A percentile compares a stretch with the other conserved stretches of the same genome.
These are phyloP conservation scores for Tanytarsus gracilentus DNA, from an alignment of 2,888 invertebrate genomes.

Conservation along the genomic window DNA sequence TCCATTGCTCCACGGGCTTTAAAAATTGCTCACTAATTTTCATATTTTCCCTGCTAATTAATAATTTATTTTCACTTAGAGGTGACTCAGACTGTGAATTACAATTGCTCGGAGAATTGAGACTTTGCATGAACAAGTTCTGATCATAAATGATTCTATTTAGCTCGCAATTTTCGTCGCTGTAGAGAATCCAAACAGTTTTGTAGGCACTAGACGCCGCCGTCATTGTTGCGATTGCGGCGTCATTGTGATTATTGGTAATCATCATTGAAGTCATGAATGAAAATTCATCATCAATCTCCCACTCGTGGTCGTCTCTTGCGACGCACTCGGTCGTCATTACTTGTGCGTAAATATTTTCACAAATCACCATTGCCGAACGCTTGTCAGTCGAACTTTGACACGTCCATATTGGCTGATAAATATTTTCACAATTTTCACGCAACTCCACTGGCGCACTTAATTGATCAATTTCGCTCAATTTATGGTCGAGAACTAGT, in stretches of 20 bases:
- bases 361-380: background rate
- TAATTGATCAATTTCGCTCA: background rate
- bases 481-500: too few relatives aligned
- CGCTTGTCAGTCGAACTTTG: constrained; percentile 33
- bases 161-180: constrained; percentile 37
- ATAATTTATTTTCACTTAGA: too few relatives aligned
- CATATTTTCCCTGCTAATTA: too few relatives aligned
- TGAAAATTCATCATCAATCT: constrained; percentile 19
- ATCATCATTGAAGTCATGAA: background rate
- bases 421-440: constrained; percentile 39
- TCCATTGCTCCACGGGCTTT: constrained; percentile 41
- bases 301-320: constrained; percentile 17
- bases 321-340: background rate
- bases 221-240: background rate
- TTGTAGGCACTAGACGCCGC: background rate
- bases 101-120: too few relatives aligned
- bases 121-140: too few relatives aligned
- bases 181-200: constrained; percentile 40
- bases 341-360: constrained; percentile 19
- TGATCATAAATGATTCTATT: constrained; percentile 39
- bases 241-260: background rate
- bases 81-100: too few relatives aligned
- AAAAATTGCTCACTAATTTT: constrained; percentile 26
- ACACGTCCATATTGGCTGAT: constrained; percentile 41
- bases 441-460: background rate